Evolutionary conservation across 2,113 vertebrate species (phyloP).

Genomic region (Oriolus oriolus): DNA sequence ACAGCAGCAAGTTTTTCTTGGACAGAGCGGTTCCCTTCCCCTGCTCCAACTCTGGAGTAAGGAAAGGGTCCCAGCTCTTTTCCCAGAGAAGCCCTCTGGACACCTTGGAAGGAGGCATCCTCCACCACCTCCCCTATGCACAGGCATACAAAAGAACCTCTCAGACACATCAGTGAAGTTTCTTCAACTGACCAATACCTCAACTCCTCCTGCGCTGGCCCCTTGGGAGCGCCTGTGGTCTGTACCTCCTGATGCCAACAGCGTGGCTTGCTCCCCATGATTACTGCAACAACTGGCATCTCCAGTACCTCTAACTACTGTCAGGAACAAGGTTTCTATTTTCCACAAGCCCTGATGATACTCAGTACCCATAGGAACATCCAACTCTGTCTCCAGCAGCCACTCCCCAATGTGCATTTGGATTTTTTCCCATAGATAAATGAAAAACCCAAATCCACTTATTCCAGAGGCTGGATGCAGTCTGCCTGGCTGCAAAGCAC

Average conservation of each 20-base stretch:
- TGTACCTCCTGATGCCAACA: neutral
- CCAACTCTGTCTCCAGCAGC: neutral
- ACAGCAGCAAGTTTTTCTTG: neutral
- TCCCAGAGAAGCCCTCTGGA: neutral
- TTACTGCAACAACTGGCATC: neutral
- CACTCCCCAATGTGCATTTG: neutral
- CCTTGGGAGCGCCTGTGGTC: fast-evolving
- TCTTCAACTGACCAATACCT: neutral
- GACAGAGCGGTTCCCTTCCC: neutral
- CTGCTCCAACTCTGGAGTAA: neutral
- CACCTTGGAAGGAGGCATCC: neutral
- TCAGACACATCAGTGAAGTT: neutral
- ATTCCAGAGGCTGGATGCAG: neutral
- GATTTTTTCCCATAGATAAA: neutral
- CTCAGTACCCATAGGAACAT: neutral
- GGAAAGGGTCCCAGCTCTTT: neutral
- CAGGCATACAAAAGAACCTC: neutral
- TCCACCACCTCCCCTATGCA: neutral
- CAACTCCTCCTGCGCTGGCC: fast-evolving
- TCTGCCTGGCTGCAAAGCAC: neutral
- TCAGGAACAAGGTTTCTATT: neutral
- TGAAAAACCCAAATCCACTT: neutral
- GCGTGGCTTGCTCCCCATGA: neutral
- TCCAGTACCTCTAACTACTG: neutral
- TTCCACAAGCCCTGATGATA: neutral